These are phyloP conservation scores for Spilosoma lubricipeda DNA, from an alignment of 2,888 invertebrate species.

Conservation along the genomic window DNA sequence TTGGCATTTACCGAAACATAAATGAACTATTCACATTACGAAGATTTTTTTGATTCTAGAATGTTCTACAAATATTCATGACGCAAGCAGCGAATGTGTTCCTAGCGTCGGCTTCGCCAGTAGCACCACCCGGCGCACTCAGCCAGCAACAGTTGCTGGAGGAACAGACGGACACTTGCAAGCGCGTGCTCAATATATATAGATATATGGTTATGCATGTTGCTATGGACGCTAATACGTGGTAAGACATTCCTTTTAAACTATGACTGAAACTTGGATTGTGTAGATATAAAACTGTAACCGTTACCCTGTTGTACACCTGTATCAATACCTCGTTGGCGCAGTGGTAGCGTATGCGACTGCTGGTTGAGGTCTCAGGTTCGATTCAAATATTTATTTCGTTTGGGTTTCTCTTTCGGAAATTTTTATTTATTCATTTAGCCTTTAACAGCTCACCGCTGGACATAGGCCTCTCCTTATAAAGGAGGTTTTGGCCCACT, in stretches of 20 bases:
- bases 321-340: too few species aligned
- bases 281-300: too few species aligned
- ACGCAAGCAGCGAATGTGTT: conserved; percentile 98
- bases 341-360: too few species aligned
- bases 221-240: conserved; percentile 95
- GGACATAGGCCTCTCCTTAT: too few species aligned
- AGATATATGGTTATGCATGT: conserved; percentile 99
- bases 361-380: too few species aligned
- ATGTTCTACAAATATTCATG: conserved; percentile 94
- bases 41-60: conserved; percentile 78
- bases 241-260: conserved; percentile 85
- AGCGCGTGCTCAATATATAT: conserved; percentile 97
- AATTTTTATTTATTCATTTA: too few species aligned
- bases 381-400: too few species aligned
- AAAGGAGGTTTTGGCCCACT: too few species aligned
- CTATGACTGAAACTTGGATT: too few species aligned
- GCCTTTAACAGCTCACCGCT: too few species aligned
- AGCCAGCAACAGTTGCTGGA: conserved; percentile 90
- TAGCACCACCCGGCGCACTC: conserved; percentile 78
- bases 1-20: neutral
- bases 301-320: neutral
- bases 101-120: conserved; percentile 88
- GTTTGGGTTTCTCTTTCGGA: too few species aligned
- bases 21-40: neutral
- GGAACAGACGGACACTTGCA: conserved; percentile 98